Conservation (phyloP, 2,797 vertebrate genomes). For the Netta rufina region DNA sequence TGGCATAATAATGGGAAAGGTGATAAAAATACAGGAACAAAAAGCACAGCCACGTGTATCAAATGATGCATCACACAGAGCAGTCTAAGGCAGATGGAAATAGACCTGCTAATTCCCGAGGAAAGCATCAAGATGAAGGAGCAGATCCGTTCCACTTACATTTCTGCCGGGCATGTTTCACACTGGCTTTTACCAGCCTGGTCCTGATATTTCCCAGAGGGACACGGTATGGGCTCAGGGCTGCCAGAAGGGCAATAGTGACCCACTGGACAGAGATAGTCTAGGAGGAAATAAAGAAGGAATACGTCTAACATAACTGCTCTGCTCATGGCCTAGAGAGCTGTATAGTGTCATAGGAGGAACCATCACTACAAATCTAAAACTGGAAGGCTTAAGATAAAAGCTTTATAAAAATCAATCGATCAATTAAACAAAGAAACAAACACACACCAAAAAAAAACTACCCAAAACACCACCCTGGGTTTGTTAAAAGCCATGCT, state of each 20-base stretch:
- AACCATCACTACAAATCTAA: not conserved
- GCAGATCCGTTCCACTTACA: constrained; percentile 30
- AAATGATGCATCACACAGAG: not conserved
- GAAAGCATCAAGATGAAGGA: not conserved
- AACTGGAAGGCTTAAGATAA: not conserved
- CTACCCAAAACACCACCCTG: no score
- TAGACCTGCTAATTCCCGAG: not conserved
- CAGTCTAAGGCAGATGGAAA: not conserved
- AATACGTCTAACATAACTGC: not conserved
- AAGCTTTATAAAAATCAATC: not conserved
- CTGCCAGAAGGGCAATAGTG: constrained; percentile 87
- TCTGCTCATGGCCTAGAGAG: not conserved
- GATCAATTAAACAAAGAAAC: no score
- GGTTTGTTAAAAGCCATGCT: not conserved
- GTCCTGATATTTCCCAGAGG: constrained; percentile 86
- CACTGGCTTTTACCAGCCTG: constrained; percentile 78
- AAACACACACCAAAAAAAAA: no score
- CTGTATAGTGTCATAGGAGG: not conserved
- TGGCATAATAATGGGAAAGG: not conserved
- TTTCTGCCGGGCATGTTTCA: constrained; percentile 75
- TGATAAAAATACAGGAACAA: not conserved
- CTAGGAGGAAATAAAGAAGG: constrained; percentile 25
- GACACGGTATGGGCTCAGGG: constrained; percentile 77
- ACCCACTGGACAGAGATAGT: constrained; percentile 82
- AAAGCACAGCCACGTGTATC: not conserved